Evolutionary conservation across 2,113 vertebrate species (phyloP).

Genomic region (Mungos mungo): DNA sequence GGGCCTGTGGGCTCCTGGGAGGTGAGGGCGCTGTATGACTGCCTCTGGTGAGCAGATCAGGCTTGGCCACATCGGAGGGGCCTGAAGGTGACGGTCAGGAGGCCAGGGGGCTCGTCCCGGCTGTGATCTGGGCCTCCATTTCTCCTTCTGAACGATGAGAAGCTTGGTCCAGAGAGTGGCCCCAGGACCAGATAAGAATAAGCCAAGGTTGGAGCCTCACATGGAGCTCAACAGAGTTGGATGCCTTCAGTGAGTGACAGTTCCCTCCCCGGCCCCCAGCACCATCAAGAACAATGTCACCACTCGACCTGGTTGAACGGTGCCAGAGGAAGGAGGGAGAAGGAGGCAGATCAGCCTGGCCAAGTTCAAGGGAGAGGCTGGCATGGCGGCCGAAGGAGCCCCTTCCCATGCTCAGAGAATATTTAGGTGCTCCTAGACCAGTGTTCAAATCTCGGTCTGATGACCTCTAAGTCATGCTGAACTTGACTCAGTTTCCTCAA

Average conservation of each 20-base stretch:
- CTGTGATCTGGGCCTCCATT: not conserved
- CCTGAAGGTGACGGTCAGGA: not conserved
- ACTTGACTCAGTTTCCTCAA: not conserved
- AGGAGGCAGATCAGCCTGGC: not conserved
- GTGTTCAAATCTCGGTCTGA: not conserved
- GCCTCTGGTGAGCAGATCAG: not conserved
- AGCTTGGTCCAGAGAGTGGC: not conserved
- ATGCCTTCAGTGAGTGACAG: not conserved
- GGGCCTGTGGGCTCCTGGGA: not conserved
- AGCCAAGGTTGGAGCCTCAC: not conserved
- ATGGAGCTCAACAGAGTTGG: not conserved
- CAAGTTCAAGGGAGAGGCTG: not conserved
- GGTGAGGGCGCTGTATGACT: fast-evolving
- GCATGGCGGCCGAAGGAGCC: too few relatives aligned
- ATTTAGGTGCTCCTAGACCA: not conserved
- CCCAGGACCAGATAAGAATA: not conserved
- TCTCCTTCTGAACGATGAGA: not conserved
- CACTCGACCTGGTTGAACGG: not conserved
- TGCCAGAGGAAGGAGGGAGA: not conserved
- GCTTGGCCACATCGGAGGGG: not conserved
- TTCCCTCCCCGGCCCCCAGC: not conserved
- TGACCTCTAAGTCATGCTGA: not conserved
- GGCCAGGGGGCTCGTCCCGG: not conserved
- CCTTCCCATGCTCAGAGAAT: not conserved
- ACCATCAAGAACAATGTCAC: not conserved